Conservation (phyloP, 2,888 invertebrate species). For the Eilema griseolum region DNA sequence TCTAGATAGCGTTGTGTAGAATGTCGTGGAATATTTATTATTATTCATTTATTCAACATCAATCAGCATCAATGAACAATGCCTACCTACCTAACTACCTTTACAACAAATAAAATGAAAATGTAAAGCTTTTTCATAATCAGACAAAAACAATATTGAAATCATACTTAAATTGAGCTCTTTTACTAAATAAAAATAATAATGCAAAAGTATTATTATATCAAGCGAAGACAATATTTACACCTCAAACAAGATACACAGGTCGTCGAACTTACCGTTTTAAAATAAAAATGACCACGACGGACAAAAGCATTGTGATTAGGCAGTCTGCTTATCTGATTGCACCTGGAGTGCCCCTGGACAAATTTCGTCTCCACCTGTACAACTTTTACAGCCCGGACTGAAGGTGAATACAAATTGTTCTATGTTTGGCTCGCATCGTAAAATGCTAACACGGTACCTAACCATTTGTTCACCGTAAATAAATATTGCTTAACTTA, state of each 20-base stretch:
- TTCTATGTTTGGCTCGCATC: constrained; percentile 64
- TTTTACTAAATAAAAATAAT: neutral
- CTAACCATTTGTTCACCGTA: constrained; percentile 65
- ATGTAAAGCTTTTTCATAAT: neutral
- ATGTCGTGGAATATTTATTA: too few species aligned
- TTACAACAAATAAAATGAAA: too few species aligned
- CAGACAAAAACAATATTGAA: too few species aligned
- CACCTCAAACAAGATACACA: neutral
- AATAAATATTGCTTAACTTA: constrained; percentile 65
- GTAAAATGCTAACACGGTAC: constrained; percentile 76
- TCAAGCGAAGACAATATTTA: neutral
- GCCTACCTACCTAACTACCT: too few species aligned
- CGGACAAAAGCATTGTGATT: constrained; percentile 64
- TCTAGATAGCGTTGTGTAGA: too few species aligned
- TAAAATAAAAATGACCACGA: constrained; percentile 50
- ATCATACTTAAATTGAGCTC: neutral
- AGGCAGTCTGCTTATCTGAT: constrained; percentile 71
- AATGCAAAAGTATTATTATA: neutral
- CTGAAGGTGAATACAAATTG: constrained; percentile 80
- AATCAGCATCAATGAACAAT: too few species aligned
- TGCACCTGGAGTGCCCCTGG: constrained; percentile 64
- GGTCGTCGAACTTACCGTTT: constrained; percentile 36
- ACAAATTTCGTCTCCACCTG: constrained; percentile 63
- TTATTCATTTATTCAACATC: too few species aligned
- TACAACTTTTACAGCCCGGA: constrained; percentile 72